Evolutionary conservation across 2,113 vertebrate species (phyloP).

Genomic region (Corythaixoides concolor): DNA sequence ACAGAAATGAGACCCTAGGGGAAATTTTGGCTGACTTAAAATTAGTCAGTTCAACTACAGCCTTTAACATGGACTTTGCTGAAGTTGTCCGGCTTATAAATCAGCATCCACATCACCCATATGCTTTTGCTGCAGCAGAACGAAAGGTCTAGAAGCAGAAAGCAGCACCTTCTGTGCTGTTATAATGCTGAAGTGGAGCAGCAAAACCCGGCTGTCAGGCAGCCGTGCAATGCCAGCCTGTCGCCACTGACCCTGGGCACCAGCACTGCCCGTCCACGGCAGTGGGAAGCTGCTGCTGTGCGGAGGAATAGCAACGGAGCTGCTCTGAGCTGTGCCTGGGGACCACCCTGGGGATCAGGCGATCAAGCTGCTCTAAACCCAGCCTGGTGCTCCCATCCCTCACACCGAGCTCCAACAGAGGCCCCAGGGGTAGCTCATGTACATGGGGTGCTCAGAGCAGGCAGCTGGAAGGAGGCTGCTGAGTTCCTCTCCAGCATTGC

Average conservation of each 20-base stretch:
- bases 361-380: not conserved
- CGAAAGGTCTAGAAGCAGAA: not conserved
- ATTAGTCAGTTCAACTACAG: not conserved
- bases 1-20: not conserved
- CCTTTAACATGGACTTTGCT: not conserved
- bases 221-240: accelerated
- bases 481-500: not conserved
- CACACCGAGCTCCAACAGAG: not conserved
- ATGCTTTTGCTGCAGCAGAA: not conserved
- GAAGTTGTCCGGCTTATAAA: not conserved
- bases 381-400: not conserved
- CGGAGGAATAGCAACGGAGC: accelerated
- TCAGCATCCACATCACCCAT: not conserved
- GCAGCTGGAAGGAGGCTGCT: not conserved
- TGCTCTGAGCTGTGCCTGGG: not conserved
- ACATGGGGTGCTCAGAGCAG: not conserved
- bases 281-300: not conserved
- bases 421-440: accelerated
- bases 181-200: not conserved
- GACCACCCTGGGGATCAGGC: not conserved
- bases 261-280: not conserved
- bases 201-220: accelerated
- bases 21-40: not conserved
- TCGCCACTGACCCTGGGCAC: accelerated
- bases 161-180: not conserved